Evolutionary conservation across 1,140 invertebrate genomes (phyloP), one percentile per base, ranked within the genome.

Genomic region (Drosophila dunni): DNA sequence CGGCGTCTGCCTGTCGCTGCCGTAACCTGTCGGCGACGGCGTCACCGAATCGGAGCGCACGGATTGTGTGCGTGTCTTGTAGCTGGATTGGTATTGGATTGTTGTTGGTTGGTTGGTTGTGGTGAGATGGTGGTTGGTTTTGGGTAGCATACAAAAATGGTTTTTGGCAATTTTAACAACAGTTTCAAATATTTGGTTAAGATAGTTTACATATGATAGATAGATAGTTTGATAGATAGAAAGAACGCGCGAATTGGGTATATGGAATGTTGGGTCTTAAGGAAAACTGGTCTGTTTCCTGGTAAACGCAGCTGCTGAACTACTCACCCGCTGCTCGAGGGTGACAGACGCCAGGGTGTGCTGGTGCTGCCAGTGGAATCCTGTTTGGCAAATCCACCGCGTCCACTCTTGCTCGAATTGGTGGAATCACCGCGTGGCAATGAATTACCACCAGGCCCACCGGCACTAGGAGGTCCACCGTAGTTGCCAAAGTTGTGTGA

Each of bases 401-500:
- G 81, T 68, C 81, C 81, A 15, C 86, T 90, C 51, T 90, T 90
- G 46, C 71, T 90, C 6, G 90, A 91, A 46, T 76, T 89, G 17
- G 68, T 84, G 7, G 94, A 94, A 75, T 94, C 94, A 20, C 93
- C 94, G 33, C 94, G 92, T 7, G 93, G 92, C 56, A 94, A 73
- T 10, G 79, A 69, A 9, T 61, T 63, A 11, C 84, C 77, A n/a
- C 79, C 76, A n/a, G 90, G 82, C 3, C 82, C 90, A 0, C 84
- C 82, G 7, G 72, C 48, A 45, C 92, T 90, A 71, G 93, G 50
- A 46, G 93, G 92, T 7, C 93, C 94, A 4, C 95, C 95, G 81
- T 97, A 97, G 13, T 97, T 97, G 20, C 96, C 96, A 84, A 97
- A 97, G 91, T 96, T 97, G 92, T 96, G 97, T 15, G 96, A 96